phyloP scores from a whole-genome alignment of 2,888 invertebrate species.

The Hetaerina titia region DNA sequence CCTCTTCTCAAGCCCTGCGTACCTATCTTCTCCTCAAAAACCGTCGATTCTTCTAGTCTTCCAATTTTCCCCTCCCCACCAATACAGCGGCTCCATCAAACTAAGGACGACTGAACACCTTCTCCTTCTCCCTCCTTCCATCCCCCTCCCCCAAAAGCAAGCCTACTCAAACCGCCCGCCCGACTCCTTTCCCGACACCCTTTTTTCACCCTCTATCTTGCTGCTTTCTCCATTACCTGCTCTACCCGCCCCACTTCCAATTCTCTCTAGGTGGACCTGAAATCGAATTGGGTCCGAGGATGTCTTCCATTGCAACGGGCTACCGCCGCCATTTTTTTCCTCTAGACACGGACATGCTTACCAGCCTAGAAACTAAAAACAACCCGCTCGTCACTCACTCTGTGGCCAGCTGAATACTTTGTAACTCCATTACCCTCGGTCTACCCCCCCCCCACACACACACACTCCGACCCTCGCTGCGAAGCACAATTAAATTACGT shows the following conservation, averaged over 20 bases:
- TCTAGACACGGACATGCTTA: background rate
- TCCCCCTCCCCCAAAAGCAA: background rate
- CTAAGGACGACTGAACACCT: background rate
- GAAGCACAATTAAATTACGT: background rate
- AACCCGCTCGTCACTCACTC: background rate
- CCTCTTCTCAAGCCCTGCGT: background rate
- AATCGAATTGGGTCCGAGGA: slow-evolving; percentile 33
- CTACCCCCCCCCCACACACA: too few species aligned
- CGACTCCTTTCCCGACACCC: background rate
- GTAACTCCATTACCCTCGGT: background rate
- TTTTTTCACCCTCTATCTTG: background rate
- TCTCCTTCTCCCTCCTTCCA: background rate
- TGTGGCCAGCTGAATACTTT: background rate
- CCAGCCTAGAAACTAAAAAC: background rate
- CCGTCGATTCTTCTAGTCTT: slow-evolving; percentile 23
- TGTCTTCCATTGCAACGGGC: background rate
- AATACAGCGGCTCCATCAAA: background rate
- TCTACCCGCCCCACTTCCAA: background rate
- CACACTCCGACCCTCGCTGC: background rate
- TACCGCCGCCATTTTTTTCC: background rate
- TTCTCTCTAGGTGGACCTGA: background rate
- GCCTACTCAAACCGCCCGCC: background rate
- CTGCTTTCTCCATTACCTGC: background rate
- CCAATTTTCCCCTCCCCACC: slow-evolving; percentile 28
- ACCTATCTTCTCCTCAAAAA: background rate